phyloP scores from a whole-genome alignment of 2,888 invertebrate species.

The Lymantria dispar region DNA sequence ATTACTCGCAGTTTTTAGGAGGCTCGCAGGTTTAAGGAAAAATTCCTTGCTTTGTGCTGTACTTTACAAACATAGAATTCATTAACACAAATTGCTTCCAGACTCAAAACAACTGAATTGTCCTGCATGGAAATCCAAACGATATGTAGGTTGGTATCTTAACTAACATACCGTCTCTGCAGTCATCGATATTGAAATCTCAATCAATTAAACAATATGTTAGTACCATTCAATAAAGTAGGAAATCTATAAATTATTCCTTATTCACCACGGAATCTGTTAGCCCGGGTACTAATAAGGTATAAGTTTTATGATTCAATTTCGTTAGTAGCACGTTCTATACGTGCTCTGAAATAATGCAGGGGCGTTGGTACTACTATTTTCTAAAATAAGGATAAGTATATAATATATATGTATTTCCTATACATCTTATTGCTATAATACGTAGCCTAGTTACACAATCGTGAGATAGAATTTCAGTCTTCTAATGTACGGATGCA shows the following conservation, averaged over 20 bases:
- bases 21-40: no score
- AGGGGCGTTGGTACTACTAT: not conserved
- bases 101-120: no score
- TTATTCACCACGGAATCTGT: slow-evolving; percentile 7
- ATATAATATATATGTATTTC: not conserved
- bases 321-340: slow-evolving; percentile 7
- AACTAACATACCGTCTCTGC: no score
- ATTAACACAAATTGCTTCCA: no score
- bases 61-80: no score
- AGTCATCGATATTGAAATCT: slow-evolving; percentile 8
- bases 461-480: slow-evolving; percentile 28
- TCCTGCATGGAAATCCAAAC: no score
- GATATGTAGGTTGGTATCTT: no score
- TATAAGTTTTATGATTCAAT: slow-evolving; percentile 23
- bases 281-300: slow-evolving; percentile 15
- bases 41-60: no score
- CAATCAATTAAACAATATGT: no score
- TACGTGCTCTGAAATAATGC: slow-evolving; percentile 4
- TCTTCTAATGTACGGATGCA: slow-evolving; percentile 20
- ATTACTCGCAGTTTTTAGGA: no score
- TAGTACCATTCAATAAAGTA: not conserved
- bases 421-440: not conserved
- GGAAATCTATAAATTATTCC: not conserved
- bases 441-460: slow-evolving; percentile 17
- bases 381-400: not conserved